Evolutionary conservation across 64 coral and sea anemone genomes (phyloP).

Genomic region (Anthopleura sola): DNA sequence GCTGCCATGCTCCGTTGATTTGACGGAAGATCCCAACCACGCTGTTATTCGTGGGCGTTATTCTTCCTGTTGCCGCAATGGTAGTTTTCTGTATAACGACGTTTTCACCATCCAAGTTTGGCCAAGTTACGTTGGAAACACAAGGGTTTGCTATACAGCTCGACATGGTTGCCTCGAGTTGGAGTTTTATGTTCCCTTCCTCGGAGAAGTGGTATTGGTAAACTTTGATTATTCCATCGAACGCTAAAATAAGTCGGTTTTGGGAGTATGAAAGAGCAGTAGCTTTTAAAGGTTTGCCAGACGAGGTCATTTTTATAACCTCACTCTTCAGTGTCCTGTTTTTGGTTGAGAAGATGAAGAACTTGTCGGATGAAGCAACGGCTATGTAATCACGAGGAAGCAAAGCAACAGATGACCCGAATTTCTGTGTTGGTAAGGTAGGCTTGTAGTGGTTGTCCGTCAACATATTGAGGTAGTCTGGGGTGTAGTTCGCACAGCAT

Average conservation of each 20-base stretch:
- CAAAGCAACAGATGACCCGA: conserved; percentile 32
- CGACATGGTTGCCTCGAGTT: neutral
- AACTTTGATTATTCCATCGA: neutral
- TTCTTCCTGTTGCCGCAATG: conserved; percentile 47
- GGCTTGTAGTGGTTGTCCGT: conserved; percentile 48
- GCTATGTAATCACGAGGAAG: conserved; percentile 18
- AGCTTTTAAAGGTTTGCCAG: neutral
- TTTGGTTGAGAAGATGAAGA: conserved; percentile 23
- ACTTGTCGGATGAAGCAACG: conserved; percentile 20
- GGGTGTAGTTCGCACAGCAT: conserved; percentile 24
- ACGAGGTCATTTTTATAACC: neutral
- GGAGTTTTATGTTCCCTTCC: neutral
- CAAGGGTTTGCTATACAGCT: conserved; percentile 35
- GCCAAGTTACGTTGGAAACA: conserved; percentile 30
- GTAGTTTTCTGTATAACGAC: conserved; percentile 40
- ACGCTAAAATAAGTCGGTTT: neutral
- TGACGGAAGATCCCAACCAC: conserved; percentile 72
- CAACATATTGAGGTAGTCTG: neutral
- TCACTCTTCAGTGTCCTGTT: conserved; percentile 3
- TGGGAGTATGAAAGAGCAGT: neutral
- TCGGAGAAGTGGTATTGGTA: neutral
- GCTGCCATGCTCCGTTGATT: conserved; percentile 32
- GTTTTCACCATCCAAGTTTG: conserved; percentile 26
- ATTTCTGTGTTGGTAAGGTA: conserved; percentile 23
- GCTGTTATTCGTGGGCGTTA: conserved; percentile 14